Evolutionary conservation across 1,140 invertebrate species (phyloP), one percentile per base, ranked within the genome.

Genomic region (Cydia amplana): DNA sequence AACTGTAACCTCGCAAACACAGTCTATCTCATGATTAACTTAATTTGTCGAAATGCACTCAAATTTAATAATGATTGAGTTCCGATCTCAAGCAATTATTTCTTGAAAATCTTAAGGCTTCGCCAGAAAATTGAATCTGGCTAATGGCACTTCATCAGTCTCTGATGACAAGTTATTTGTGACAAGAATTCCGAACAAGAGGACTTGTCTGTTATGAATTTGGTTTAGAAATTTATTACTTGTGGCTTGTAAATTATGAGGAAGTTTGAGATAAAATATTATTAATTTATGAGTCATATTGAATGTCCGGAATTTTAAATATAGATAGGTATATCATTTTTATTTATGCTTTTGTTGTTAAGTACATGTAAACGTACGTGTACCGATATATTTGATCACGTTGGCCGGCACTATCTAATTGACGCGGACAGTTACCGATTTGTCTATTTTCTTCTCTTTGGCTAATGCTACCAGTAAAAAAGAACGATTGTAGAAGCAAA

Each of bases 31-130:
- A 60, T 60, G 7, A 36, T 36, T 70, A 40, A 70, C 32, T 36
- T 16, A 70, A 70, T 70, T 40, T 36, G 65, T 43, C n/a, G 65
- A 14, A 40, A 36, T 70, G 65, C 28, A 70, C 65, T 70, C 32
- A 70, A 60, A 20, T 36, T 70, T 70, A 40, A 70, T 70, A 70
- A 40, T 40, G 65, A 70, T 70, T 20, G 65, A 70, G 65, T 9
- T 60, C 25, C 64, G 65, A 70, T 70, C 65, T 43, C 14, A 36
- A 67, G n/a, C 65, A 70, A 70, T 70, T 70, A 70, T 32, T 70
- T 43, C 28, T 32, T n/a, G 65, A 36, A 32, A 36, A 40, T 18
- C 16, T 16, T n/a, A 18, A 36, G 32, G 4, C 20, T 60, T 60
- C 32, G 28, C 28, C 65, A 18, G 32, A 43, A 70, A 67, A 70